phyloP scores from a whole-genome alignment of 2,113 vertebrate species.

The Oxygymnocypris stewartii region DNA sequence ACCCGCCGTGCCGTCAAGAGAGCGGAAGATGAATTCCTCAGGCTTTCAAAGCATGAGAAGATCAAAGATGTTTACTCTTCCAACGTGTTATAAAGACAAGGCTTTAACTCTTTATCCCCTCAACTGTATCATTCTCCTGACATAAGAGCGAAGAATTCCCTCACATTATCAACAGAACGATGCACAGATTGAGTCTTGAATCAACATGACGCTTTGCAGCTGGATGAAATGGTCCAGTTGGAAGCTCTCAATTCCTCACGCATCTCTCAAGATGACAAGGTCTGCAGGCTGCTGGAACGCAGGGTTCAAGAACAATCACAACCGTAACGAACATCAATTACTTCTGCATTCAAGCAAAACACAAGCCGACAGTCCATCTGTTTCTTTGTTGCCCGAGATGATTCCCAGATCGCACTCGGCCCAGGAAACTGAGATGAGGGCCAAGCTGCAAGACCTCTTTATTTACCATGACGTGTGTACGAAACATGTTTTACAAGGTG shows the following conservation, averaged over 20 bases:
- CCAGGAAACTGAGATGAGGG: not conserved
- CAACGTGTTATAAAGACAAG: conserved; percentile 45
- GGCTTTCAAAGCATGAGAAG: conserved; percentile 47
- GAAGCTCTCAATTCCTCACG: not conserved
- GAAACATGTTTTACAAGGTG: not conserved
- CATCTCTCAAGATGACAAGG: not conserved
- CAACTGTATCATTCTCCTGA: conserved; percentile 49
- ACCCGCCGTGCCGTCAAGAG: conserved; percentile 52
- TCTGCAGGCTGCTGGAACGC: not conserved
- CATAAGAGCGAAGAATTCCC: conserved; percentile 30
- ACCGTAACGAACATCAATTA: not conserved
- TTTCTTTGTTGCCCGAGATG: conserved; percentile 7
- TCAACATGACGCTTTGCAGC: conserved; percentile 15
- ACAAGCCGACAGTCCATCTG: not conserved
- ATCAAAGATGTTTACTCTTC: conserved; percentile 61
- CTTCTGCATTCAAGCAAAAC: not conserved
- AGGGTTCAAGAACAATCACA: conserved; percentile 16
- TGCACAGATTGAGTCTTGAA: conserved; percentile 9
- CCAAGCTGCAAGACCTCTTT: not conserved
- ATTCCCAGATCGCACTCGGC: not conserved
- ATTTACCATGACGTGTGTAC: not conserved
- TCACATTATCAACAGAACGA: conserved; percentile 4
- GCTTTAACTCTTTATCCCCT: conserved; percentile 50
- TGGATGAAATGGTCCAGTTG: not conserved
- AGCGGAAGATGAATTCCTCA: conserved; percentile 54